A percentile compares a stretch with the other conserved stretches of the same genome.
These are phyloP conservation scores for Pipistrellus nathusii DNA, from an alignment of 2,797 vertebrate genomes.

Conservation along the genomic window DNA sequence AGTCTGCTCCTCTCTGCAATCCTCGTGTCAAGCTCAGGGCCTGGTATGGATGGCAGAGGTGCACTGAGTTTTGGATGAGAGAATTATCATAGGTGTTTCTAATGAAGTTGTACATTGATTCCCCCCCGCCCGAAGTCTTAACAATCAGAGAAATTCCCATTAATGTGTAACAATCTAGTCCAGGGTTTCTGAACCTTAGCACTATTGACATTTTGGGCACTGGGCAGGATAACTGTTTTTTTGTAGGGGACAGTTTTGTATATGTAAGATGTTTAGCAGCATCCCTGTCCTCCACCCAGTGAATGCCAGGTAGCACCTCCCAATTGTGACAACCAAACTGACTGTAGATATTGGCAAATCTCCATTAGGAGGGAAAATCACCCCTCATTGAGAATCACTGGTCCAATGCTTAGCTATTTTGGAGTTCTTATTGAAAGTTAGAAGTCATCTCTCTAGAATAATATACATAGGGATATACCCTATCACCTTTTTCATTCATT, in stretches of 20 bases:
- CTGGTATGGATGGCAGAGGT: fast-evolving
- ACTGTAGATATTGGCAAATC: not conserved
- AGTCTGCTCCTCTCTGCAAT: not conserved
- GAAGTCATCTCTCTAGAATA: not conserved
- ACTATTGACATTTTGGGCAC: not conserved
- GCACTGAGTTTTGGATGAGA: not conserved
- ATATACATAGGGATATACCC: not conserved
- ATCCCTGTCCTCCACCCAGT: not conserved
- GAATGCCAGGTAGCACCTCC: not conserved
- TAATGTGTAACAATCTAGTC: not conserved
- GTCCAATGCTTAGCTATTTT: not conserved
- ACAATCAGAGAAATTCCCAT: not conserved
- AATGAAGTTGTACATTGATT: not conserved
- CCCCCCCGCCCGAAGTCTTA: not conserved
- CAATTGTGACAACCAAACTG: not conserved
- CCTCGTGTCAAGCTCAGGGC: not conserved
- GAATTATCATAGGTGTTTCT: not conserved
- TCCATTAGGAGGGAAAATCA: not conserved
- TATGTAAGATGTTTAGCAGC: not conserved
- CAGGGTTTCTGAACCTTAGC: not conserved
- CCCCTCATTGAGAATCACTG: not conserved
- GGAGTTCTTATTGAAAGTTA: not conserved
- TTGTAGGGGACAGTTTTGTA: not conserved
- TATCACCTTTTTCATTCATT: not conserved
- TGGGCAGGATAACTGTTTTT: not conserved